A percentile compares a stretch with the other conserved stretches of the same genome.
phyloP scores from a whole-genome alignment of 2,797 vertebrate genomes.

The Eulemur rubriventer region DNA sequence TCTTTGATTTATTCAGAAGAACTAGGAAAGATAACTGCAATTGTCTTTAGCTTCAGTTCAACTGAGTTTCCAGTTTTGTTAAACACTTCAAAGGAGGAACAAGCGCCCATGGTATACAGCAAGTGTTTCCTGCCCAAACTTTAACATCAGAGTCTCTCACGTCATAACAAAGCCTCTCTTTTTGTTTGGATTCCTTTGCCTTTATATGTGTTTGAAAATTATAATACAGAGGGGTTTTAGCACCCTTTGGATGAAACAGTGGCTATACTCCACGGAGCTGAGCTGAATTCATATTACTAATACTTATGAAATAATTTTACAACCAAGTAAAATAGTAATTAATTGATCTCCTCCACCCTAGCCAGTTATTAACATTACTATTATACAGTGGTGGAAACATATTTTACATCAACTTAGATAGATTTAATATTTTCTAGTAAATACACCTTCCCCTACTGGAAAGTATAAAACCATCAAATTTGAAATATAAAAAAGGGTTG shows the following conservation, averaged over 20 bases:
- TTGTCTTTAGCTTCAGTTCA: conserved; percentile 12
- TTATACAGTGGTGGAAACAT: conserved; percentile 28
- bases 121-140: neutral
- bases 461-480: conserved; percentile 34
- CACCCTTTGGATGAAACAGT: conserved; percentile 13
- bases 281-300: conserved; percentile 52
- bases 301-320: conserved; percentile 10
- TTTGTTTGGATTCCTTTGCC: conserved; percentile 8
- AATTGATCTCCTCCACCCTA: neutral
- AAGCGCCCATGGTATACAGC: neutral
- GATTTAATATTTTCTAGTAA: conserved; percentile 48
- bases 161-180: conserved; percentile 35
- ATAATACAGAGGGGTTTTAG: neutral
- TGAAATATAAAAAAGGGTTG: neutral
- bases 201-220: conserved; percentile 49
- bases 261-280: neutral
- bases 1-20: conserved; percentile 44
- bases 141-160: conserved; percentile 22
- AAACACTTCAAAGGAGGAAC: neutral
- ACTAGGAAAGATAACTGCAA: neutral
- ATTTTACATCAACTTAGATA: conserved; percentile 8
- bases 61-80: conserved; percentile 20
- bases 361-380: conserved; percentile 31
- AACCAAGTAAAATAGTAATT: conserved; percentile 36
- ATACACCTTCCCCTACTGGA: conserved; percentile 13